Conservation (phyloP, 1,140 invertebrate genomes). For the Holotrichia oblita region DNA sequence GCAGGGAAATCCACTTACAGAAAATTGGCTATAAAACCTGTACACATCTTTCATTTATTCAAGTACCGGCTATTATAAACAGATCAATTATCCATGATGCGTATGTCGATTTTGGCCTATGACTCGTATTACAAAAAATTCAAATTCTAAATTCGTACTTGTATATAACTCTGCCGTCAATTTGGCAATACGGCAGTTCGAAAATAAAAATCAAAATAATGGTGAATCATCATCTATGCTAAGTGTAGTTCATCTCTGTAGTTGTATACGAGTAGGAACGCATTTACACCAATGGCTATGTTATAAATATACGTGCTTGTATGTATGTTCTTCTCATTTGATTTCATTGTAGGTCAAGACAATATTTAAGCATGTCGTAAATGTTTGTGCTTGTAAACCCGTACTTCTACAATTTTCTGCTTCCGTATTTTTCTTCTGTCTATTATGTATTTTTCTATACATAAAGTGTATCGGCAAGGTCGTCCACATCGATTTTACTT, state of each 20-base stretch:
- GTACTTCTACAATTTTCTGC: background rate
- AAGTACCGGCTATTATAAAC: background rate
- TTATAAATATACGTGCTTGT: background rate
- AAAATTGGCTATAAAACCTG: background rate
- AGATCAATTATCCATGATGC: conserved; percentile 27
- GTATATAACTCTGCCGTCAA: background rate
- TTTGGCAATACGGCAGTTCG: conserved; percentile 18
- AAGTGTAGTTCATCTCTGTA: background rate
- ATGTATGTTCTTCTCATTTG: background rate
- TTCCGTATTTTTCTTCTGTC: background rate
- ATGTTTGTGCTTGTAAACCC: background rate
- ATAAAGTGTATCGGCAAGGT: background rate
- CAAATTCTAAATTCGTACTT: conserved; percentile 17
- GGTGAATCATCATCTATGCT: conserved; percentile 17
- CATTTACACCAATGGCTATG: conserved; percentile 13
- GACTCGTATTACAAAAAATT: conserved; percentile 11
- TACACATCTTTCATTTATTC: background rate
- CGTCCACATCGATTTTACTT: background rate
- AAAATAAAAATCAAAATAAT: conserved; percentile 30
- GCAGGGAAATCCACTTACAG: background rate
- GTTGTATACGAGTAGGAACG: background rate
- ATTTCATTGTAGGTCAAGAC: background rate
- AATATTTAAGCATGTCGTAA: background rate
- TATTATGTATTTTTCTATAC: background rate
- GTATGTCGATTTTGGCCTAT: background rate